phyloP scores from a whole-genome alignment of 2,888 invertebrate species.

The Strigamia crassipes region DNA sequence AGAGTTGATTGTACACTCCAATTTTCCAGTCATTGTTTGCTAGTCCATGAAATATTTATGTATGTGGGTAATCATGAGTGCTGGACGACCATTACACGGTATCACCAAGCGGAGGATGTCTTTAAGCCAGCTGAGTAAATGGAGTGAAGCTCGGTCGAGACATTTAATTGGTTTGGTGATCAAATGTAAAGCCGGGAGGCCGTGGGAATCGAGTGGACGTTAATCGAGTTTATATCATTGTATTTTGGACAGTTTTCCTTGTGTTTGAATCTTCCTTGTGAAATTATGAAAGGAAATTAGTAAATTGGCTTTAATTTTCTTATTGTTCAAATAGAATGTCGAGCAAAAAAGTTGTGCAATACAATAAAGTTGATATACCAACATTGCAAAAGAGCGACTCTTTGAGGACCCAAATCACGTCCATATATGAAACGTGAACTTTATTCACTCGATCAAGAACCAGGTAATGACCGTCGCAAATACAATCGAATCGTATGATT shows the following conservation, averaged over 20 bases:
- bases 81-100: slow-evolving; percentile 29
- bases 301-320: slow-evolving; percentile 2
- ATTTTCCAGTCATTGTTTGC: slow-evolving; percentile 11
- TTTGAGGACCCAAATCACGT: background rate
- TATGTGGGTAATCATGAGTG: slow-evolving; percentile 10
- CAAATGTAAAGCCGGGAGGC: slow-evolving; percentile 4
- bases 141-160: slow-evolving; percentile 33
- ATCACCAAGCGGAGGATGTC: slow-evolving; percentile 19
- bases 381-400: background rate
- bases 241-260: background rate
- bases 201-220: slow-evolving; percentile 25
- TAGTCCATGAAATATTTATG: slow-evolving; percentile 23
- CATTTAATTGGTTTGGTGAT: slow-evolving; percentile 38
- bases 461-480: slow-evolving; percentile 10
- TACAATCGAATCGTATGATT: background rate
- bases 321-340: background rate
- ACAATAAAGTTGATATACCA: background rate
- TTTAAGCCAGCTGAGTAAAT: slow-evolving; percentile 39
- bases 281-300: background rate
- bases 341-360: background rate
- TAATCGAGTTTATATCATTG: slow-evolving; percentile 9
- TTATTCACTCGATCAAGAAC: background rate
- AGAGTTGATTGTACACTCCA: background rate
- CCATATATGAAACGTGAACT: background rate
- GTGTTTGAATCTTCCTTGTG: slow-evolving; percentile 27